Base-by-base conservation (phyloP, 2,113 vertebrate genomes). In the Raja brachyura region DNA sequence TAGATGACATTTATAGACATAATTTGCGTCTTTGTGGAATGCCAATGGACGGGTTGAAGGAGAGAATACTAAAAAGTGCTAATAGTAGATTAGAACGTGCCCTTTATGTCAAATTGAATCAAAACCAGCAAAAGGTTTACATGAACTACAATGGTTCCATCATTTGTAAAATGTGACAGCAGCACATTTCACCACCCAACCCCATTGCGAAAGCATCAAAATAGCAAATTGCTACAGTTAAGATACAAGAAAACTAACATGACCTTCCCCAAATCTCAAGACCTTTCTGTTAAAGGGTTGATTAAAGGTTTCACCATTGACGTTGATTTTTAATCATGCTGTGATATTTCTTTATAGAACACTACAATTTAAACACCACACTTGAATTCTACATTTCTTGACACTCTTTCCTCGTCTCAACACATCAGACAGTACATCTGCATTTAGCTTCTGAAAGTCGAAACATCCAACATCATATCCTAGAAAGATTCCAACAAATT, bases 401-500 rank as follows among this genome's bases (percentile, higher is more conserved):
- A 10, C 54, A 54, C 81, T 85, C 59, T 28, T 59, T 59, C 59
- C 54, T 2, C n/a, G 56, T 86, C 28, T 61, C 54, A 86, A 61
- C 13, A 22, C 54, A 85, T 61, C 5, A n/a, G 25, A 61, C 9
- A 6, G 22, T 20, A 59, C 48, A 25, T 83, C 22, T 25, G 48
- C 56, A n/a, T n/a, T n/a, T 28, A 16, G 56, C 9, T n/a, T 22
- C 56, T 59, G 48, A 56, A 86, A 86, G 56, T 61, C 25, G 59
- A 86, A 85, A n/a, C 25, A 86, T 16, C 28, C 22, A 86, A 56
- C 56, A 86, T 86, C 25, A 86, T n/a, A 86, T 86, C 54, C 54
- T 86, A 61, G 61, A 86, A 59, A 86, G 56, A 86, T 61, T 85
- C 56, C 22, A 61, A 61, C 13, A 86, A 59, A 86, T 11, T 61